These are phyloP conservation scores for Thelaira solivaga DNA, from an alignment of 2,888 invertebrate species.

Conservation along the genomic window DNA sequence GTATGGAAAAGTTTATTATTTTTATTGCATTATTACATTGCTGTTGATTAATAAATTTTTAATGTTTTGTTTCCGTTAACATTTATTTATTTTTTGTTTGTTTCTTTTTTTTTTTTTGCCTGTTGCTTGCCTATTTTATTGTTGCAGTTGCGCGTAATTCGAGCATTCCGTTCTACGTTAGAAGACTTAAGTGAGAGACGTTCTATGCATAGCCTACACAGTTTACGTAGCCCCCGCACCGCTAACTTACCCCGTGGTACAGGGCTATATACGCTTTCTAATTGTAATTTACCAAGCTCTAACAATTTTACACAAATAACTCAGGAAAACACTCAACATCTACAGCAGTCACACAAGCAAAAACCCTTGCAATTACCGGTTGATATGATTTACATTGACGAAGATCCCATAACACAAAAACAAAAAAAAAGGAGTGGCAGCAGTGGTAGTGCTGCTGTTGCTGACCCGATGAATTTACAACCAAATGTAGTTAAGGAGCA, in stretches of 20 bases:
- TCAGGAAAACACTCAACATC: constrained; percentile 59
- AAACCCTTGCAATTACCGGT: constrained; percentile 76
- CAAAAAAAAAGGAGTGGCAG: constrained; percentile 64
- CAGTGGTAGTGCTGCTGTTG: constrained; percentile 26
- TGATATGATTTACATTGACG: constrained; percentile 85
- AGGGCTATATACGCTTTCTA: constrained; percentile 69
- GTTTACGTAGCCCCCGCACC: constrained; percentile 87
- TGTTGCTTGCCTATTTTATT: constrained; percentile 74
- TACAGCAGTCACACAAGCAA: constrained; percentile 67
- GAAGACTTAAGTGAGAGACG: constrained; percentile 99
- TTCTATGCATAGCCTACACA: constrained; percentile 97
- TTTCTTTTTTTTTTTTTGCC: constrained; percentile 71
- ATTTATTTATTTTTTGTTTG: constrained; percentile 61
- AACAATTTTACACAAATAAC: constrained; percentile 59
- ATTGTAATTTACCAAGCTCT: constrained; percentile 72
- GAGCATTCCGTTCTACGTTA: constrained; percentile 99
- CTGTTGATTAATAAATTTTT: constrained; percentile 54
- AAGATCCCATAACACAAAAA: constrained; percentile 77
- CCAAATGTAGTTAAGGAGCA: not conserved
- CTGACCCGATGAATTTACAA: not conserved
- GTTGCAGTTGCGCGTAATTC: constrained; percentile 99
- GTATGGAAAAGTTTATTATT: constrained; percentile 24
- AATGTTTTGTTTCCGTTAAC: constrained; percentile 48
- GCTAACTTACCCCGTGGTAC: constrained; percentile 76
- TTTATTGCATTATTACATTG: constrained; percentile 35